Percentiles rank a stretch among this genome's conserved stretches.
phyloP scores from a whole-genome alignment of 1,140 invertebrate genomes.

The Eufriesea mexicana region DNA sequence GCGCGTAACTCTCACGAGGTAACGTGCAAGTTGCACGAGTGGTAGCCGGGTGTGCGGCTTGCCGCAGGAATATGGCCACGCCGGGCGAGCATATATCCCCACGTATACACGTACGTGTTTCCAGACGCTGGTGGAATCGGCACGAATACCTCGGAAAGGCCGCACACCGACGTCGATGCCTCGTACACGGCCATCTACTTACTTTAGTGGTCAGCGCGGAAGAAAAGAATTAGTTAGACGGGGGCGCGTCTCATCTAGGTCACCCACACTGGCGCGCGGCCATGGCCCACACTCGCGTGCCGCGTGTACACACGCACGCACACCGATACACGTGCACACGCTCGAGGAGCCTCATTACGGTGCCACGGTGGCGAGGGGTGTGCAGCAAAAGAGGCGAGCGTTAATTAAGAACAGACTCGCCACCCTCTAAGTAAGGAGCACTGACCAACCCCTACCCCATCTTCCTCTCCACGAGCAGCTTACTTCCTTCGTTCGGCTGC shows the following conservation, averaged over 20 bases:
- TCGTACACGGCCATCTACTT: conserved; percentile 80
- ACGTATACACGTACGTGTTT: not conserved
- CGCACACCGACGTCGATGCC: conserved; percentile 44
- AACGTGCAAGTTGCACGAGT: conserved; percentile 41
- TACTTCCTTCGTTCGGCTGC: conserved; percentile 50
- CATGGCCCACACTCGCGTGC: conserved; percentile 55
- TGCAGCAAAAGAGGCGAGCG: conserved; percentile 82
- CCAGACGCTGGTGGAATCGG: conserved; percentile 1
- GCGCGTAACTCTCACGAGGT: conserved; percentile 56
- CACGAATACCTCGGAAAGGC: conserved; percentile 13
- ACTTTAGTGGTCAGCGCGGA: conserved; percentile 81
- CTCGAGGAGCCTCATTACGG: conserved; percentile 79
- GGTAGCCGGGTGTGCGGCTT: conserved; percentile 1
- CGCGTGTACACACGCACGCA: conserved; percentile 72
- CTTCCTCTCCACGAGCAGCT: conserved; percentile 49
- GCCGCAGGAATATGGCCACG: conserved; percentile 54
- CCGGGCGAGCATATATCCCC: conserved; percentile 22
- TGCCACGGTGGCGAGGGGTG: conserved; percentile 76
- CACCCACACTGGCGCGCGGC: conserved; percentile 71
- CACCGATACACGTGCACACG: conserved; percentile 61
- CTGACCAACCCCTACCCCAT: conserved; percentile 73
- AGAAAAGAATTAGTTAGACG: conserved; percentile 82
- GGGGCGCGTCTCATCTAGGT: conserved; percentile 81
- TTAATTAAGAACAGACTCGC: conserved; percentile 83
- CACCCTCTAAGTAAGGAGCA: conserved; percentile 81